phyloP scores from a whole-genome alignment of 2,888 invertebrate species.

The Phyto melanocephala region DNA sequence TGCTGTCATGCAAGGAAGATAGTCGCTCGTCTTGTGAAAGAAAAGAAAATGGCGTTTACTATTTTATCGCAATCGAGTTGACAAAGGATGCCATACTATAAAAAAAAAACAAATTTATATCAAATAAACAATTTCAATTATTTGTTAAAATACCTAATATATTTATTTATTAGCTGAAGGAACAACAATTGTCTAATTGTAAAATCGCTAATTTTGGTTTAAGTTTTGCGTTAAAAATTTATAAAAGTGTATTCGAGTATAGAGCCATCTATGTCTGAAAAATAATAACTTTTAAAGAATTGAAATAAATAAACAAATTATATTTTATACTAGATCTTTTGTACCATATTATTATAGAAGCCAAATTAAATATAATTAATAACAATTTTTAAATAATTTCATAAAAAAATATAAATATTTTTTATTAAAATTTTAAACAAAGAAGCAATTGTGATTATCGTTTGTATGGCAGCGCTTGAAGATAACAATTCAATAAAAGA shows the following conservation, averaged over 20 bases:
- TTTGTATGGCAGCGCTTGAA: constrained; percentile 30
- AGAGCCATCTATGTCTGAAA: constrained; percentile 19
- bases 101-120: neutral
- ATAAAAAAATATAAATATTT: neutral
- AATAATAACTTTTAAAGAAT: neutral
- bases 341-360: neutral
- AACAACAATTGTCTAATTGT: too few relatives aligned
- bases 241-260: too few relatives aligned
- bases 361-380: too few relatives aligned
- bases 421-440: neutral
- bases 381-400: neutral
- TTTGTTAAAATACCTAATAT: too few relatives aligned
- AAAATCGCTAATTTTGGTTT: neutral
- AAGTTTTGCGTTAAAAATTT: too few relatives aligned
- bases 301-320: neutral
- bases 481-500: constrained; percentile 40
- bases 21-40: constrained; percentile 32
- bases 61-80: neutral
- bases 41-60: constrained; percentile 53
- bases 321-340: neutral
- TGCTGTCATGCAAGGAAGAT: constrained; percentile 45
- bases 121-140: too few relatives aligned
- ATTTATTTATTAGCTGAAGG: too few relatives aligned
- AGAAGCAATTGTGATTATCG: neutral
- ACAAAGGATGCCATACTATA: constrained; percentile 29